Percentiles rank a stretch among this genome's conserved stretches.
These are phyloP conservation scores for Meandrusa payeni DNA, from an alignment of 2,888 invertebrate genomes.

Conservation along the genomic window DNA sequence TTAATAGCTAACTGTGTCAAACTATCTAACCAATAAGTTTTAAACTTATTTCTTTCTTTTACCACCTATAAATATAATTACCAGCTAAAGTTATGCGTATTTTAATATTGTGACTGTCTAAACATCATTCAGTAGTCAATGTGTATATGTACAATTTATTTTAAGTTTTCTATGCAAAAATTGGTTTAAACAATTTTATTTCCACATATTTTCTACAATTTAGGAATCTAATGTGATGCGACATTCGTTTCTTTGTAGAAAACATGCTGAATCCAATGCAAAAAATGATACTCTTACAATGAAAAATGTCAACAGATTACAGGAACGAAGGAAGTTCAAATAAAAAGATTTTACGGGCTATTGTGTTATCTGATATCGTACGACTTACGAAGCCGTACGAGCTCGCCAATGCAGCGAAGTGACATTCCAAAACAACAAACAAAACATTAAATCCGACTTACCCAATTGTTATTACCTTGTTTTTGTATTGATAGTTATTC, in stretches of 20 bases:
- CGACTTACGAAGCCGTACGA: constrained; percentile 76
- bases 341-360: constrained; percentile 69
- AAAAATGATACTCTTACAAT: constrained; percentile 21
- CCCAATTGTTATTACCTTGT: constrained; percentile 24
- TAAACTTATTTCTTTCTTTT: too few species aligned
- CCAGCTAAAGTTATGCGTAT: too few species aligned
- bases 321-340: constrained; percentile 46
- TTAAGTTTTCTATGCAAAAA: too few species aligned
- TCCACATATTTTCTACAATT: too few species aligned
- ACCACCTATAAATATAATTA: too few species aligned
- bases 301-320: constrained; percentile 32
- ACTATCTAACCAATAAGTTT: too few species aligned
- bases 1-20: too few species aligned
- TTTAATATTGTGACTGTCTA: too few species aligned
- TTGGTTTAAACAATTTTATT: too few species aligned
- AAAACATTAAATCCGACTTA: constrained; percentile 35
- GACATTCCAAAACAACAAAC: constrained; percentile 63
- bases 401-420: constrained; percentile 62
- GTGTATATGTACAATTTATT: too few species aligned
- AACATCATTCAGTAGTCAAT: too few species aligned
- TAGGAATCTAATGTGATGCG: constrained; percentile 33
- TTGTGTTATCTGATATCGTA: constrained; percentile 75
- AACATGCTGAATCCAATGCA: constrained; percentile 13
- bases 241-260: constrained; percentile 4
- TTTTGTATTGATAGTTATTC: too few species aligned